Evolutionary conservation across 2,888 invertebrate genomes (phyloP).

Genomic region (Octonoba sinensis): DNA sequence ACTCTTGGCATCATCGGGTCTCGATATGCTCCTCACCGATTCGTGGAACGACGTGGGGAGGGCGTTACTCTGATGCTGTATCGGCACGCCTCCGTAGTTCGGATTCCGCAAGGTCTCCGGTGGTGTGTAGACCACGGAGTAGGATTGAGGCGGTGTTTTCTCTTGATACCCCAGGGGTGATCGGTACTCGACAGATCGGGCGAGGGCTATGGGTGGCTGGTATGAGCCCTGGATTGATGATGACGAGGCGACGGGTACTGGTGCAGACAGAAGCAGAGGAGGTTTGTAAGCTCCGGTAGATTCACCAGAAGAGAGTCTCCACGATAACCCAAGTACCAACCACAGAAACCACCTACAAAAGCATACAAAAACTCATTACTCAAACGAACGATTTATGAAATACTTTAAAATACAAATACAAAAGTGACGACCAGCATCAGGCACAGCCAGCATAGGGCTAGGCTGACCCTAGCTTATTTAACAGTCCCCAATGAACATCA

Average conservation of each 20-base stretch:
- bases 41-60: constrained; percentile 1
- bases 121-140: background rate
- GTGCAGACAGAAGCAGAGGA: constrained; percentile 29
- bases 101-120: background rate
- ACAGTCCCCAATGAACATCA: no score
- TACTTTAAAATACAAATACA: no score
- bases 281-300: constrained; percentile 32
- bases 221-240: constrained; percentile 9
- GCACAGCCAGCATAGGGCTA: no score
- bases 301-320: background rate
- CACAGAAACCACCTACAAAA: no score
- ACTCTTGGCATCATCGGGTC: background rate
- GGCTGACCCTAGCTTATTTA: no score
- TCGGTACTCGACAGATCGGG: constrained; percentile 9
- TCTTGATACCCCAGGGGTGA: constrained; percentile 18
- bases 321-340: no score
- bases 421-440: no score
- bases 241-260: background rate
- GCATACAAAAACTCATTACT: no score
- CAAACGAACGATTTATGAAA: no score
- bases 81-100: background rate
- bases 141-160: background rate
- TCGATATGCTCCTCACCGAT: constrained; percentile 1
- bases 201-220: constrained; percentile 34
- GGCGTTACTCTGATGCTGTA: background rate